phyloP scores from a whole-genome alignment of 2,888 invertebrate genomes.

The Sturmia bella region DNA sequence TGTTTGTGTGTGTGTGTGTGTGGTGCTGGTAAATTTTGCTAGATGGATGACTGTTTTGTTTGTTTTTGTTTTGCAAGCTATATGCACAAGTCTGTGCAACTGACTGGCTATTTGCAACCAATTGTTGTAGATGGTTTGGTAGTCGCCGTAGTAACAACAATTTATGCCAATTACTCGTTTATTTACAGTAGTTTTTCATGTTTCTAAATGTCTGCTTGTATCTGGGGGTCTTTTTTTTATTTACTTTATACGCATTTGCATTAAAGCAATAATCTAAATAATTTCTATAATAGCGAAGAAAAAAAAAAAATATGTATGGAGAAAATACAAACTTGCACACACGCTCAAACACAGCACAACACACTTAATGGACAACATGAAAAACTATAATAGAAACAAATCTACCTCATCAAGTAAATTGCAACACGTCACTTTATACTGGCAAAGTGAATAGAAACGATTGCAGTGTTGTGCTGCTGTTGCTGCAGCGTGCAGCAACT shows the following conservation, averaged over 20 bases:
- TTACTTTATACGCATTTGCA: constrained; percentile 66
- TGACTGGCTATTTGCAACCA: constrained; percentile 14
- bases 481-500: constrained; percentile 42
- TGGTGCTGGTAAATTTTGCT: constrained; percentile 29
- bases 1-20: no score
- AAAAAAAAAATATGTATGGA: constrained; percentile 51
- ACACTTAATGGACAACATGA: constrained; percentile 37
- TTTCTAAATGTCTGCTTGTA: constrained; percentile 56
- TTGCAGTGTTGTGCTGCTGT: constrained; percentile 49
- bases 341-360: constrained; percentile 9
- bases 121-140: constrained; percentile 36
- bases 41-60: constrained; percentile 37
- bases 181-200: constrained; percentile 67
- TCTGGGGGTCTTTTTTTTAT: constrained; percentile 35
- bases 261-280: constrained; percentile 74
- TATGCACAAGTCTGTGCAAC: constrained; percentile 14
- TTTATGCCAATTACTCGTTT: constrained; percentile 69
- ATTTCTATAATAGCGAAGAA: constrained; percentile 72
- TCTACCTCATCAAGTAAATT: constrained; percentile 75
- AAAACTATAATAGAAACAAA: constrained; percentile 66
- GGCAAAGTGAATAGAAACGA: constrained; percentile 69
- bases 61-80: constrained; percentile 10
- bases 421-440: constrained; percentile 74
- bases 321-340: constrained; percentile 2
- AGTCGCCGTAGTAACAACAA: constrained; percentile 48